Evolutionary conservation across 1,140 invertebrate genomes (phyloP), one percentile per base, ranked within the genome.

Genomic region (Bursaphelenchus mucronatus): DNA sequence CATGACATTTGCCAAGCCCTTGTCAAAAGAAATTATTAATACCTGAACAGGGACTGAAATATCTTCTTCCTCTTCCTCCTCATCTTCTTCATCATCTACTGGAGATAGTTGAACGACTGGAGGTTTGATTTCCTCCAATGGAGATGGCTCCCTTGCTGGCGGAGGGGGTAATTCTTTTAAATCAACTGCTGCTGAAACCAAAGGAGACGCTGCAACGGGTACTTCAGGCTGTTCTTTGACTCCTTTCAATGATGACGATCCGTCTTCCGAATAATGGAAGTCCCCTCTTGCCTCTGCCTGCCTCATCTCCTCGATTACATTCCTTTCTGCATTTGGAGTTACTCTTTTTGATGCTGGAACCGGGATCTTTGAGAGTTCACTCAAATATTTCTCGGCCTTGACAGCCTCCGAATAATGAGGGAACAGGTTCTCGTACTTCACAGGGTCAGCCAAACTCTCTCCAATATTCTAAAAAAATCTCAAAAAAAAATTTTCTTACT

Each of bases 381-480:
- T 81, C 46, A 89, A 74, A 76, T 85, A 89, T 66, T 88, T 84
- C 82, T 94, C 90, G 0, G 89, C 87, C 75, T 87, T 88, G 0
- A 92, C 78, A 0, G 89, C 85, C 68, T 93, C 88, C 50, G 83
- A 83, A 59, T 89, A 87, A 3, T 90, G 91, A 1, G 93, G 92
- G 81, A 98, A 98, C 44, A 98, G 85, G 85, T 98, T 98, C 78
- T 94, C 91, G 82, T 97, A 97, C 71, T 95, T 88, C 49, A 88
- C 86, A 0, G 94, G 95, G 86, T 97, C 92, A 8, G 95, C 95
- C 49, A 98, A 83, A 55, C 90, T 91, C 78, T 94, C 90, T 0
- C 76, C 79, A 44, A 79, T 56, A 63, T 81, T 79, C 72, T 77
- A 40, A 53, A 80, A 61, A 10, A 50, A 54, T 1, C 40, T 54